Evolutionary conservation across 64 coral and sea anemone genomes (phyloP).

Genomic region (Platygyra sinensis): DNA sequence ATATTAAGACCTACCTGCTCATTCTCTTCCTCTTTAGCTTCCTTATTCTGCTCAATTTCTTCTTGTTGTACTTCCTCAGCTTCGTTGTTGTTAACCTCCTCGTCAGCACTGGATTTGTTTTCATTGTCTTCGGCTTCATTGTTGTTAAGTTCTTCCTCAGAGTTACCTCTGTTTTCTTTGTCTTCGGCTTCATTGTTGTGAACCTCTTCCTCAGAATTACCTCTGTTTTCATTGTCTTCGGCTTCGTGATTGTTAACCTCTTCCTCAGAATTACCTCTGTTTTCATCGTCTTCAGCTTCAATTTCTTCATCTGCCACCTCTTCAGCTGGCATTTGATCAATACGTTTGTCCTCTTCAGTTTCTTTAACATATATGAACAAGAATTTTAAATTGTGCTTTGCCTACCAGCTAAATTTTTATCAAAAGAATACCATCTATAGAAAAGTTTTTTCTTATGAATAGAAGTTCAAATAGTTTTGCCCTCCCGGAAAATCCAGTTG

Average conservation of each 20-base stretch:
- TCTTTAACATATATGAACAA: slow-evolving; percentile 2
- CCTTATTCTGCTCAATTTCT: not conserved
- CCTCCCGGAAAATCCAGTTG: too few species aligned
- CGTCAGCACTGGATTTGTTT: not conserved
- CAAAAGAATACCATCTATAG: not conserved
- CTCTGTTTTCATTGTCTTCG: not conserved
- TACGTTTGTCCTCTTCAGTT: slow-evolving; percentile 60
- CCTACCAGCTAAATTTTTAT: not conserved
- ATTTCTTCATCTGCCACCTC: slow-evolving; percentile 72
- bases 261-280: not conserved
- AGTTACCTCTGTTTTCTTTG: not conserved
- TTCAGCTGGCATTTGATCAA: slow-evolving; percentile 74
- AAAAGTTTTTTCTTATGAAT: not conserved
- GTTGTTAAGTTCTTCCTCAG: not conserved
- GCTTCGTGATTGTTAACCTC: not conserved
- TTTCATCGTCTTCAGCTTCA: slow-evolving; percentile 20
- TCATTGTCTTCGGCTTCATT: slow-evolving; percentile 27
- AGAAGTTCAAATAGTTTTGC: not conserved
- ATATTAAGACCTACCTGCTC: not conserved
- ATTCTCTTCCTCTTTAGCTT: not conserved
- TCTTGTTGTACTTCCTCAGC: not conserved
- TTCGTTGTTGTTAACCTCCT: not conserved
- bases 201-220: not conserved
- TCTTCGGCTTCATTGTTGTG: slow-evolving; percentile 17
- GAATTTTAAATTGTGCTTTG: not conserved